Conservation (phyloP, 2,888 invertebrate species). For the Panzeria rudis region DNA sequence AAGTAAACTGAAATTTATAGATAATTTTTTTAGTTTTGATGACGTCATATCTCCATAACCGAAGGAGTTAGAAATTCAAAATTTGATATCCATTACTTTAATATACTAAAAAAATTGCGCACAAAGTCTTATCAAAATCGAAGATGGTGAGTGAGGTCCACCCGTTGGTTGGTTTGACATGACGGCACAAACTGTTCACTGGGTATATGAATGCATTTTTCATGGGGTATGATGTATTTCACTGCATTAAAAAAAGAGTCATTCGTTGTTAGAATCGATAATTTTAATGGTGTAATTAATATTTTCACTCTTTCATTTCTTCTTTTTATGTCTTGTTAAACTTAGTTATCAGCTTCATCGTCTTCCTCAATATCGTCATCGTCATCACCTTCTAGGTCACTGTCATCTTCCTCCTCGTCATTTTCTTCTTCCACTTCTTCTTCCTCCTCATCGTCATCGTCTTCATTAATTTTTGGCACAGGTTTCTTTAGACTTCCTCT, state of each 20-base stretch:
- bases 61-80: too few relatives aligned
- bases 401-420: conserved; percentile 65
- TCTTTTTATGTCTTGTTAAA: conserved; percentile 42
- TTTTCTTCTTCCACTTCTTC: conserved; percentile 70
- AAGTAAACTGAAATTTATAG: too few relatives aligned
- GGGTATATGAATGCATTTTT: too few relatives aligned
- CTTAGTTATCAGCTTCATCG: conserved; percentile 73
- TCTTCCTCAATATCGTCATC: conserved; percentile 74
- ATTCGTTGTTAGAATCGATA: conserved; percentile 4
- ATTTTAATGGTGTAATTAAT: neutral
- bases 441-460: conserved; percentile 50
- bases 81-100: too few relatives aligned
- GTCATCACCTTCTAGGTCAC: conserved; percentile 69
- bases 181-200: too few relatives aligned
- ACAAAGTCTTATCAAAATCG: too few relatives aligned
- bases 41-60: too few relatives aligned
- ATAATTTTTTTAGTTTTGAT: too few relatives aligned
- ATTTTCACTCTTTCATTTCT: neutral
- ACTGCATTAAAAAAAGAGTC: neutral
- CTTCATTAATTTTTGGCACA: conserved; percentile 42
- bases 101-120: too few relatives aligned
- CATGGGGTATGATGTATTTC: too few relatives aligned
- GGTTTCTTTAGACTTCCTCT: conserved; percentile 47
- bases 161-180: too few relatives aligned
- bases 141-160: too few relatives aligned